Percentiles rank a stretch among this genome's conserved stretches.
These are phyloP conservation scores for Lepidocyrtoides sp. DNA, from an alignment of 2,888 invertebrate genomes.

Conservation along the genomic window DNA sequence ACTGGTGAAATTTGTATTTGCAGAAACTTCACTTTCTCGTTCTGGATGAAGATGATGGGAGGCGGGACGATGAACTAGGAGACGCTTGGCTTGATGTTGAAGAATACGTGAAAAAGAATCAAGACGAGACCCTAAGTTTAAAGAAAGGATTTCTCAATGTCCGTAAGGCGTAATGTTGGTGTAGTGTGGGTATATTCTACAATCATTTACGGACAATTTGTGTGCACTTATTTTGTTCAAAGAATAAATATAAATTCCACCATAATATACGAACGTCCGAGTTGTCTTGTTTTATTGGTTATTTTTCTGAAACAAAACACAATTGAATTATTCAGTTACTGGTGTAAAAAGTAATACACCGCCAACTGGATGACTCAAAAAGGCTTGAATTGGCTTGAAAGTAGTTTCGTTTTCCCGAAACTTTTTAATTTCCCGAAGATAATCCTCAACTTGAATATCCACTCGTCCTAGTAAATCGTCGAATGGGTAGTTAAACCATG, in stretches of 20 bases:
- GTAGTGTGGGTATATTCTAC: no score
- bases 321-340: constrained; percentile 10
- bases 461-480: constrained; percentile 74
- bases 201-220: no score
- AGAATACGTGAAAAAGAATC: constrained; percentile 81
- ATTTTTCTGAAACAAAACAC: no score
- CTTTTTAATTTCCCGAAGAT: constrained; percentile 44
- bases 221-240: no score
- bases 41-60: constrained; percentile 83
- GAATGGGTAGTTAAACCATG: constrained; percentile 61
- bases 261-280: background rate
- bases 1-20: constrained; percentile 28
- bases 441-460: constrained; percentile 60
- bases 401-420: constrained; percentile 33
- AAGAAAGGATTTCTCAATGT: constrained; percentile 83
- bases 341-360: constrained; percentile 66
- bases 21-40: constrained; percentile 84
- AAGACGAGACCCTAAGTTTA: constrained; percentile 78
- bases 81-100: constrained; percentile 82
- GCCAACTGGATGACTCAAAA: constrained; percentile 65
- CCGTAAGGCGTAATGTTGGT: constrained; percentile 75
- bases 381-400: constrained; percentile 54
- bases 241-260: background rate
- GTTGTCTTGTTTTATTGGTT: background rate
- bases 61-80: constrained; percentile 84